Evolutionary conservation across 92 coral and sea anemone species (phyloP), one percentile per base, ranked within the genome.

Genomic region (Heliopora coerulea): DNA sequence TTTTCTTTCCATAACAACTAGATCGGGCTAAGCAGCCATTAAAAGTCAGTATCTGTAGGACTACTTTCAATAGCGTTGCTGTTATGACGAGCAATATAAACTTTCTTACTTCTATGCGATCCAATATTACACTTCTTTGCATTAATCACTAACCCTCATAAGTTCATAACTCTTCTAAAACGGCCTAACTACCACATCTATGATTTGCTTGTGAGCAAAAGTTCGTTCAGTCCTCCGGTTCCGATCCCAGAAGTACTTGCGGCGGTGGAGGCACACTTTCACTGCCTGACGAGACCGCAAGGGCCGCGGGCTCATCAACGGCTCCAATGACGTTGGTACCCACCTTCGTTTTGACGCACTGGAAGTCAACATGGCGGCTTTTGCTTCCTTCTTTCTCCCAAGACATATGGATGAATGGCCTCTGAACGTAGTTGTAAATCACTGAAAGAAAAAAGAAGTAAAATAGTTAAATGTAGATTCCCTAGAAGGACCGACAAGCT

Each of bases 381-480:
- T 95, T 95, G 87, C 99, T 88, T 46, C 91, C 99, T 27, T 95
- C 99, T 48, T 95, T 95, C 74, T 95, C 99, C 99, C 99, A 95
- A 10, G 99, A 95, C 99, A 95, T 95, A 75, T 90, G 89, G 20
- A 95, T 91, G 63, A 95, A 95, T 19, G 99, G 99, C 29, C 99
- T 85, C 63, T 95, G 99, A 8, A 95, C 99, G 57, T 95, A 95
- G 84, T 88, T 95, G 88, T 90, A 90, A 49, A 95, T 95, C 39
- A 92, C 97, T 92, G 72, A 24, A 63, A 56, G 29, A 21, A 41
- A 3, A 66, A 29, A 35, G 31, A 46, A 15, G 52, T 4, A 37
- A 37, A 4, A 37, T 37, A 4, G 12, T 37, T 5, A 37, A 12
- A n/a, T n/a, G n/a, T n/a, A n/a, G n/a, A n/a, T n/a, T n/a, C n/a